These are phyloP conservation scores for Acronicta leporina DNA, from an alignment of 2,888 invertebrate species.

Conservation along the genomic window DNA sequence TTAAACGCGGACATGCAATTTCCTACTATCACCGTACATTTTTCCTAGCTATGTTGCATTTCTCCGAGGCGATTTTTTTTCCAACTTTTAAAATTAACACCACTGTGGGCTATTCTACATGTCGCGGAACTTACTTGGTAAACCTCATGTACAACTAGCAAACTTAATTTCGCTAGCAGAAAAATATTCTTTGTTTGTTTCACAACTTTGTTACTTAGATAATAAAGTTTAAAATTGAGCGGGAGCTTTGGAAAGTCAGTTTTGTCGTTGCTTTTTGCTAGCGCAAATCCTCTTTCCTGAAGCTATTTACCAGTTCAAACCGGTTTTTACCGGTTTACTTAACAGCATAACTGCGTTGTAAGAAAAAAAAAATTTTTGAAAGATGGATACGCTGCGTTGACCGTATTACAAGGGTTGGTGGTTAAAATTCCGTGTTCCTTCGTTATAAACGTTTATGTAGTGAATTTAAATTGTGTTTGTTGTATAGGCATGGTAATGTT, in stretches of 20 bases:
- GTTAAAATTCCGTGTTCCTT: slow-evolving; percentile 15
- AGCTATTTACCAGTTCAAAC: slow-evolving; percentile 60
- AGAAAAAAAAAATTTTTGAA: slow-evolving; percentile 45
- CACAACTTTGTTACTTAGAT: not conserved
- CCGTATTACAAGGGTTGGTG: slow-evolving; percentile 32
- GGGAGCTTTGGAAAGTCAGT: slow-evolving; percentile 8
- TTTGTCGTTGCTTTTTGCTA: slow-evolving; percentile 41
- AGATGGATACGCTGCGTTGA: slow-evolving; percentile 23
- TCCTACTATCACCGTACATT: slow-evolving; percentile 34
- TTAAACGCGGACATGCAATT: slow-evolving; percentile 53
- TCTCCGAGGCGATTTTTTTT: slow-evolving; percentile 46
- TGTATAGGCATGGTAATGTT: slow-evolving; percentile 18
- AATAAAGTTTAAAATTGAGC: slow-evolving; percentile 16
- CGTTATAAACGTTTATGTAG: slow-evolving; percentile 31
- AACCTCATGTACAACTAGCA: slow-evolving; percentile 13
- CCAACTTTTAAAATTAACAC: slow-evolving; percentile 61
- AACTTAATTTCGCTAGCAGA: slow-evolving; percentile 42
- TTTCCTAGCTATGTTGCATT: slow-evolving; percentile 44
- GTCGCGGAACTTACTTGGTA: slow-evolving; percentile 48
- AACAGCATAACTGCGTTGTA: slow-evolving; percentile 54
- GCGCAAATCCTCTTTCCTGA: slow-evolving; percentile 61
- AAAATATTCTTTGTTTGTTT: slow-evolving; percentile 8
- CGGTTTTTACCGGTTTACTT: slow-evolving; percentile 60
- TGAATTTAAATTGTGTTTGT: slow-evolving; percentile 42
- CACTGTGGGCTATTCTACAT: slow-evolving; percentile 49